phyloP scores from a whole-genome alignment of 1,140 invertebrate genomes.

The Theocolax elegans region DNA sequence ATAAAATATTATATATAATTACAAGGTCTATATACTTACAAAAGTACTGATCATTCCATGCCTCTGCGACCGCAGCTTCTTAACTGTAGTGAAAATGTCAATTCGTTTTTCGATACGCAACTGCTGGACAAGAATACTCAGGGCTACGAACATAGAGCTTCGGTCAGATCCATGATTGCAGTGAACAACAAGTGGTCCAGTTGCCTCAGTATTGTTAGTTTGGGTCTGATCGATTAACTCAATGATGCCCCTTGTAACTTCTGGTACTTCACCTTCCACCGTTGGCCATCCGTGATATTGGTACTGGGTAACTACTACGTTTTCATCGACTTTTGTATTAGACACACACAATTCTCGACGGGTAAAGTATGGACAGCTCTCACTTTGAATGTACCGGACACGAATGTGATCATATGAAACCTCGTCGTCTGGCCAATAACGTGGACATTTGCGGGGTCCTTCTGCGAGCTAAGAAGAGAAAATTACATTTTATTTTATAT shows the following conservation, averaged over 20 bases:
- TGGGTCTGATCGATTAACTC: slow-evolving; percentile 81
- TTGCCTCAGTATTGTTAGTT: slow-evolving; percentile 66
- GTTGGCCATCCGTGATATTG: slow-evolving; percentile 92
- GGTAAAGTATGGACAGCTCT: slow-evolving; percentile 89
- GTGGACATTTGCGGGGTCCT: slow-evolving; percentile 81
- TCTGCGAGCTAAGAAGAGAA: slow-evolving; percentile 72
- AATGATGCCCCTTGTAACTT: slow-evolving; percentile 84
- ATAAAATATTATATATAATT: too few relatives aligned
- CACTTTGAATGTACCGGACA: slow-evolving; percentile 87
- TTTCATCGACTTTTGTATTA: slow-evolving; percentile 79
- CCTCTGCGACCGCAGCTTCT: slow-evolving; percentile 86
- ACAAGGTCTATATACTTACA: too few relatives aligned
- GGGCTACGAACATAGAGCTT: slow-evolving; percentile 88
- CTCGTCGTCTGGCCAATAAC: slow-evolving; percentile 94
- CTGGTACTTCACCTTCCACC: slow-evolving; percentile 86
- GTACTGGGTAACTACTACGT: slow-evolving; percentile 80
- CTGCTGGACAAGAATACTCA: slow-evolving; percentile 87
- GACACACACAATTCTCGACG: slow-evolving; percentile 83
- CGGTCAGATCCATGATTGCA: slow-evolving; percentile 88
- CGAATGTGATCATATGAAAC: slow-evolving; percentile 83
- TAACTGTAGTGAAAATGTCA: slow-evolving; percentile 85
- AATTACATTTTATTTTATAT: too few relatives aligned
- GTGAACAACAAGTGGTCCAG: slow-evolving; percentile 80
- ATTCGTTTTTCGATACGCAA: slow-evolving; percentile 83
- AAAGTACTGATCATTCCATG: slow-evolving; percentile 85